A percentile compares a stretch with the other conserved stretches of the same genome.
Conservation (phyloP, 2,113 vertebrate genomes). For the Arenaria interpres region DNA sequence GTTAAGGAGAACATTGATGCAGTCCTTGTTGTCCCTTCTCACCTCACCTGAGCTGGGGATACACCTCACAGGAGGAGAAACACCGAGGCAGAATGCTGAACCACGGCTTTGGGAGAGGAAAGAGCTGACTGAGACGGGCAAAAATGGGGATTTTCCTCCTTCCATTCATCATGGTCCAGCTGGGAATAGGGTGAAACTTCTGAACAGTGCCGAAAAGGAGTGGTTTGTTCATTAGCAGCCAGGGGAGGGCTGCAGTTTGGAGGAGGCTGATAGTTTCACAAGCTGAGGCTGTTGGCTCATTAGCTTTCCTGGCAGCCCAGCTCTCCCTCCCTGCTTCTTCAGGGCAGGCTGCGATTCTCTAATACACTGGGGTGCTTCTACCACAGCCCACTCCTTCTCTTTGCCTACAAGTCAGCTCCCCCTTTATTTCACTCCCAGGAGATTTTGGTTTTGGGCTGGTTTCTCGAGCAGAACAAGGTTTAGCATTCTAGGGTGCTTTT, state of each 20-base stretch:
- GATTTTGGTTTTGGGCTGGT: not conserved
- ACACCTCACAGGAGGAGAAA: rapidly evolving
- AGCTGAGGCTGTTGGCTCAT: not conserved
- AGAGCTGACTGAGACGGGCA: not conserved
- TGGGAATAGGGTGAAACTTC: not conserved
- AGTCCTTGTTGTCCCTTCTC: not conserved
- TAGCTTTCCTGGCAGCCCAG: not conserved
- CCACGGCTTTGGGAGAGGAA: not conserved
- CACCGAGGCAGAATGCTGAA: rapidly evolving
- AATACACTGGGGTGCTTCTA: not conserved
- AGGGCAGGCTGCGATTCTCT: not conserved
- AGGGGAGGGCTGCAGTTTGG: not conserved
- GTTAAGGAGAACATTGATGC: not conserved
- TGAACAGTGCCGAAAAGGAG: not conserved
- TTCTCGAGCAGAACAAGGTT: not conserved
- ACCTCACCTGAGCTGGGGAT: not conserved
- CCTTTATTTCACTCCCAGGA: not conserved
- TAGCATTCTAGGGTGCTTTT: not conserved
- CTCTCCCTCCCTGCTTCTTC: not conserved
- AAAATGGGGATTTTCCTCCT: not conserved
- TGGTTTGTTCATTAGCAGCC: not conserved
- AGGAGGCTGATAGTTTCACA: not conserved
- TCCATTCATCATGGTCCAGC: not conserved
- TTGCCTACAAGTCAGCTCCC: not conserved
- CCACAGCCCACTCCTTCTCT: not conserved